These are phyloP conservation scores for Dugesia japonica DNA, from an alignment of 2,888 invertebrate genomes.

Conservation along the genomic window DNA sequence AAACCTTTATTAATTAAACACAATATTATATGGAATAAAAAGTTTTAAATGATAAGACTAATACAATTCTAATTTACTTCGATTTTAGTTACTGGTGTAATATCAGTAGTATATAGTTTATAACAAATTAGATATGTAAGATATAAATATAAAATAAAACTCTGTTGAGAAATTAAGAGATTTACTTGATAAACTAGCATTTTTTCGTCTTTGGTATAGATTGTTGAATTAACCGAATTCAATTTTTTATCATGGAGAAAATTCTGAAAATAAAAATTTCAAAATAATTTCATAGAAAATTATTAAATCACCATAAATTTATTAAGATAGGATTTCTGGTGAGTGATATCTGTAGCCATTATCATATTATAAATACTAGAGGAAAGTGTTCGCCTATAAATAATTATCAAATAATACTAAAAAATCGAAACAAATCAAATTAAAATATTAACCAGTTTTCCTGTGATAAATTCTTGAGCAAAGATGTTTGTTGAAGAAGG, in stretches of 20 bases:
- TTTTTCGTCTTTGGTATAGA: background rate
- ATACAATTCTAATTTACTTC: no score
- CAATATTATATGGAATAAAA: no score
- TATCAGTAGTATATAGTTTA: no score
- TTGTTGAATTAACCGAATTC: background rate
- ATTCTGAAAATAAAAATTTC: background rate
- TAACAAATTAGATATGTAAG: no score
- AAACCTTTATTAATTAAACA: no score
- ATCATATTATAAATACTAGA: background rate
- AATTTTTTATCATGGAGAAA: constrained; percentile 1
- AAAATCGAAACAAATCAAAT: no score
- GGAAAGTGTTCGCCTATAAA: background rate
- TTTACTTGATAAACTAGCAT: background rate
- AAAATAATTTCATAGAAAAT: background rate
- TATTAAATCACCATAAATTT: background rate
- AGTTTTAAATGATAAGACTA: no score
- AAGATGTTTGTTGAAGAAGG: background rate
- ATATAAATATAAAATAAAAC: no score
- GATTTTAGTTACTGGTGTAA: no score
- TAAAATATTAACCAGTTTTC: background rate
- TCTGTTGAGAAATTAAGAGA: no score
- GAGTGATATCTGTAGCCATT: constrained; percentile 11
- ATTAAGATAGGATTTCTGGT: background rate
- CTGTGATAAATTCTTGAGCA: background rate
- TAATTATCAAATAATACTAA: background rate